Evolutionary conservation across 2,797 vertebrate genomes (phyloP).

Genomic region (Sylvia borin): DNA sequence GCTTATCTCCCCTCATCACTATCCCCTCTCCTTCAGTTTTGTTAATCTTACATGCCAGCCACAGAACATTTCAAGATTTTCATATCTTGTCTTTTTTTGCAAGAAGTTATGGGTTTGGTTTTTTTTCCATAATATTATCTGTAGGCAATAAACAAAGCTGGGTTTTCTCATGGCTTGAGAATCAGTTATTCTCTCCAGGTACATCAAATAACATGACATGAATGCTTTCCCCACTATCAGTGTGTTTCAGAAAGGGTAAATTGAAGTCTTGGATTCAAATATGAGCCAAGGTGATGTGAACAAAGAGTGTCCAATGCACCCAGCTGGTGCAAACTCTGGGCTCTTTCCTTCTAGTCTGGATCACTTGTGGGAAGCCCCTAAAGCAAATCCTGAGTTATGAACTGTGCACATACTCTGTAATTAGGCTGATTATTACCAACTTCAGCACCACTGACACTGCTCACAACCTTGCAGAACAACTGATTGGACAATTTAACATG

Average conservation of each 20-base stretch:
- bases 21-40: neutral
- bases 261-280: neutral
- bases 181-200: neutral
- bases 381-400: neutral
- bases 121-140: neutral
- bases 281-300: neutral
- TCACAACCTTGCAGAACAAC: neutral
- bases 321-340: neutral
- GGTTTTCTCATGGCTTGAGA: neutral
- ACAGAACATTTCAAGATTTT: neutral
- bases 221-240: neutral
- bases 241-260: neutral
- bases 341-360: neutral
- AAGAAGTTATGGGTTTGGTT: accelerated
- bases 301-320: accelerated
- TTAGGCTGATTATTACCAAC: neutral
- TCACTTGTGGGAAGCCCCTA: neutral
- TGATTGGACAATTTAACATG: neutral
- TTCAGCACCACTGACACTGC: neutral
- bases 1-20: neutral
- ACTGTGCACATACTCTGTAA: neutral
- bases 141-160: neutral
- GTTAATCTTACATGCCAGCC: neutral
- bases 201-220: neutral
- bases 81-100: neutral